These are phyloP conservation scores for Dolomedes plantarius DNA, from an alignment of 2,888 invertebrate species.

Conservation along the genomic window DNA sequence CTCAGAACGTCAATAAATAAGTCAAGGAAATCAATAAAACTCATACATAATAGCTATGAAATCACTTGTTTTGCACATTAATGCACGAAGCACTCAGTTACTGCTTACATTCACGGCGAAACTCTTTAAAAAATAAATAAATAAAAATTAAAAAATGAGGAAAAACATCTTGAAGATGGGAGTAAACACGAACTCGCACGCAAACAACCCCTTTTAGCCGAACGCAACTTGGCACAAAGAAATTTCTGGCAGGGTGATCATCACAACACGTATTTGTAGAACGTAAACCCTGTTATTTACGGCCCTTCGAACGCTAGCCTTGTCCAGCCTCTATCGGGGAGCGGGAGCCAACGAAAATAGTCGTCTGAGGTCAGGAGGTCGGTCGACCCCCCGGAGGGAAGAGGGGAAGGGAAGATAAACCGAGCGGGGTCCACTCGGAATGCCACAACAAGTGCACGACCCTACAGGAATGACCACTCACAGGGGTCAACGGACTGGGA, in stretches of 20 bases:
- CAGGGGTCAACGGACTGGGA: constrained; percentile 47
- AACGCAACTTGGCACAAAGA: not conserved
- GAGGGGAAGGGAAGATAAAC: constrained; percentile 33
- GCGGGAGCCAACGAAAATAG: constrained; percentile 22
- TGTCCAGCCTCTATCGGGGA: constrained; percentile 15
- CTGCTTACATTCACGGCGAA: no score
- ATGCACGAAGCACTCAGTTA: no score
- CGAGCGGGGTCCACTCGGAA: constrained; percentile 47
- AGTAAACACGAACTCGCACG: not conserved
- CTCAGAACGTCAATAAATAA: no score
- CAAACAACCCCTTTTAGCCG: not conserved
- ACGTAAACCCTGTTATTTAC: constrained; percentile 24
- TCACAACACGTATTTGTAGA: not conserved
- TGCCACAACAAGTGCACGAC: constrained; percentile 62
- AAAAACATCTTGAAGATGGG: not conserved
- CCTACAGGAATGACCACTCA: constrained; percentile 64
- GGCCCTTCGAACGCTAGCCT: not conserved
- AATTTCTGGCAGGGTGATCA: not conserved
- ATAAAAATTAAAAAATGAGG: no score
- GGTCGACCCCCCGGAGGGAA: constrained; percentile 45
- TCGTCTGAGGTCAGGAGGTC: constrained; percentile 40
- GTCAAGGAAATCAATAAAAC: no score
- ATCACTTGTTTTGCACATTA: no score
- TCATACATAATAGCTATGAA: no score
- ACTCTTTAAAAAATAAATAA: no score